A percentile compares a stretch with the other conserved stretches of the same genome.
Conservation (phyloP, 2,113 vertebrate genomes). For the Actenoides lindsayi region DNA sequence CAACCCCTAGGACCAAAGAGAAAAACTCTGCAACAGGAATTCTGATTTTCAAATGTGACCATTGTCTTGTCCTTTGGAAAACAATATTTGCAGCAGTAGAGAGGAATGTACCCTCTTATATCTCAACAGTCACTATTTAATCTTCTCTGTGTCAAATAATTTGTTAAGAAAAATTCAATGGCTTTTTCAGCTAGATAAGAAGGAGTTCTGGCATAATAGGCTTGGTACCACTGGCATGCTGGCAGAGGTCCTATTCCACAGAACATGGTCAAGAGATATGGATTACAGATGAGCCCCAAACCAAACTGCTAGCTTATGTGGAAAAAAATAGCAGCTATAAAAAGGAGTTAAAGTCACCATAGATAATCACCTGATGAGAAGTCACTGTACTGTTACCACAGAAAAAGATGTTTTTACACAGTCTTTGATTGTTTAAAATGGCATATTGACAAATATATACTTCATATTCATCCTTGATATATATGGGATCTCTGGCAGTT, state of each 20-base stretch:
- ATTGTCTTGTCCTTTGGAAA: not conserved
- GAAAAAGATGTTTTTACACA: rapidly evolving
- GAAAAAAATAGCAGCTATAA: not conserved
- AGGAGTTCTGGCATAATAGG: rapidly evolving
- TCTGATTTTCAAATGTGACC: not conserved
- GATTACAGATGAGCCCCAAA: not conserved
- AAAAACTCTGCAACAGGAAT: not conserved
- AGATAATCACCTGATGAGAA: not conserved
- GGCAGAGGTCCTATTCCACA: rapidly evolving
- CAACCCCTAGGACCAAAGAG: not conserved
- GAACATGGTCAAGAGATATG: rapidly evolving
- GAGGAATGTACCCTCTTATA: not conserved
- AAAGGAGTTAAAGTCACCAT: not conserved
- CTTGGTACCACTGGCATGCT: not conserved
- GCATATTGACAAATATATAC: not conserved
- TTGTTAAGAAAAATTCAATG: not conserved
- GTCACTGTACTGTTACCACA: not conserved
- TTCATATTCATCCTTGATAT: rapidly evolving
- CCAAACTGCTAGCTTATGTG: not conserved
- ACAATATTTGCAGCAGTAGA: not conserved
- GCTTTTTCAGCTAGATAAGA: not conserved
- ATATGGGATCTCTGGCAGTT: not conserved
- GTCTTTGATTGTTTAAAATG: not conserved
- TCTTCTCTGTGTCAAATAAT: not conserved
- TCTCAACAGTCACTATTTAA: not conserved